Evolutionary conservation across 2,888 invertebrate genomes (phyloP).

Genomic region (Saturnia japonica): DNA sequence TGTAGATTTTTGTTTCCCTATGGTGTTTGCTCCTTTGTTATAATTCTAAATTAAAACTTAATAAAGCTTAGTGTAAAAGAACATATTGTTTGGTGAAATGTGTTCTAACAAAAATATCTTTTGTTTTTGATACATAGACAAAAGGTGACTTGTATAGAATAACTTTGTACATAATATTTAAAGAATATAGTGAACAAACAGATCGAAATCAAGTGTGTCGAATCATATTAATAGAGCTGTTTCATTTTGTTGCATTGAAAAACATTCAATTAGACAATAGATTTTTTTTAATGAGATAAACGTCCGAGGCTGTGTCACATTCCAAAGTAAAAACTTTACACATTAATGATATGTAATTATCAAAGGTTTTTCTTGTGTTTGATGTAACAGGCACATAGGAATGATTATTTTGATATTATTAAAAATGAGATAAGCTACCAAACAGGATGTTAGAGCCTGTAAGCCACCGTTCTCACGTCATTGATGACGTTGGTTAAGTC

Average conservation of each 20-base stretch:
- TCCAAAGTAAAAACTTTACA: too few relatives aligned
- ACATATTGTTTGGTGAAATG: too few relatives aligned
- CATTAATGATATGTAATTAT: too few relatives aligned
- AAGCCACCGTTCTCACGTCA: slow-evolving; percentile 27
- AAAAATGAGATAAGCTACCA: neutral
- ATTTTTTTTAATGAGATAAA: too few relatives aligned
- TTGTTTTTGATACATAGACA: neutral
- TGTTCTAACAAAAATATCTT: neutral
- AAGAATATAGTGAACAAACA: neutral
- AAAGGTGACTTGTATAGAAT: neutral
- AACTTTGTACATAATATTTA: neutral
- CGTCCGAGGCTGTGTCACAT: too few relatives aligned
- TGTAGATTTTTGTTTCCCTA: neutral
- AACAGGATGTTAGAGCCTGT: slow-evolving; percentile 29
- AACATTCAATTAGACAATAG: too few relatives aligned
- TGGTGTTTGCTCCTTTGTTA: neutral
- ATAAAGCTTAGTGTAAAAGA: too few relatives aligned
- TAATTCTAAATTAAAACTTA: too few relatives aligned
- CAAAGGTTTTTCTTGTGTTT: too few relatives aligned
- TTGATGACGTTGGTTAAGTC: slow-evolving; percentile 3
- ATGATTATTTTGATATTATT: neutral
- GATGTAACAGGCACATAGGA: too few relatives aligned
- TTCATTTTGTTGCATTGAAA: neutral
- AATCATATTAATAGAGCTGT: neutral
- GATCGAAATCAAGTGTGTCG: neutral